phyloP scores from a whole-genome alignment of 2,888 invertebrate genomes.

The Caenorhabditis doughertyi region DNA sequence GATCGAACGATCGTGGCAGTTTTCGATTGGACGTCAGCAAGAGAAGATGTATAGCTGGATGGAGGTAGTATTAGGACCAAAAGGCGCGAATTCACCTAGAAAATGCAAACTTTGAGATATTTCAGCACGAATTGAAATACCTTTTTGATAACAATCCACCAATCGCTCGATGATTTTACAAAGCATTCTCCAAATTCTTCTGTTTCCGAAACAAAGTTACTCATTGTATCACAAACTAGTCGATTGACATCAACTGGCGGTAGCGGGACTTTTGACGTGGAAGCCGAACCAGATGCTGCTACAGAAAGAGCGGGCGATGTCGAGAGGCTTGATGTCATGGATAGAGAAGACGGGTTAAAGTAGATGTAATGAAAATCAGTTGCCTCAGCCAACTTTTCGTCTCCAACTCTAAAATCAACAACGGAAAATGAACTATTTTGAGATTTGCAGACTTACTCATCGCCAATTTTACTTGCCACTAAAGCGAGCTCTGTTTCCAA shows the following conservation, averaged over 20 bases:
- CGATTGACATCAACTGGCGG: constrained; percentile 72
- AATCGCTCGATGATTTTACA: constrained; percentile 78
- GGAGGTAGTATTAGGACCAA: constrained; percentile 77
- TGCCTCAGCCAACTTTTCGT: constrained; percentile 49
- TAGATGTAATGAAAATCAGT: constrained; percentile 81
- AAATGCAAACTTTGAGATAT: neutral
- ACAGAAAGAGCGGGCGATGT: constrained; percentile 43
- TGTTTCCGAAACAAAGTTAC: constrained; percentile 70
- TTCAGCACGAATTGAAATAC: constrained; percentile 8
- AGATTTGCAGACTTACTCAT: too few relatives aligned
- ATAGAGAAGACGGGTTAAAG: constrained; percentile 80
- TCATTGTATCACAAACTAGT: constrained; percentile 76
- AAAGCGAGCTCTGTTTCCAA: constrained; percentile 73
- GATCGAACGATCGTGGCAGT: constrained; percentile 71
- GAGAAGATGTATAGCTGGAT: constrained; percentile 64
- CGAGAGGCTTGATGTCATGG: constrained; percentile 75
- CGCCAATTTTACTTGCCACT: constrained; percentile 71
- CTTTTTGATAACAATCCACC: constrained; percentile 81
- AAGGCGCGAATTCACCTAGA: constrained; percentile 74
- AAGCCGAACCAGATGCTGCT: constrained; percentile 36
- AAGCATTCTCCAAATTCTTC: constrained; percentile 77
- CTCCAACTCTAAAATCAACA: constrained; percentile 50
- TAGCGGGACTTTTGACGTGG: constrained; percentile 47
- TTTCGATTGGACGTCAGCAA: constrained; percentile 75
- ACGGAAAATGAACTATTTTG: too few relatives aligned